Evolutionary conservation across 1,140 invertebrate genomes (phyloP), one percentile per base, ranked within the genome.

Genomic region (Littorina saxatilis): DNA sequence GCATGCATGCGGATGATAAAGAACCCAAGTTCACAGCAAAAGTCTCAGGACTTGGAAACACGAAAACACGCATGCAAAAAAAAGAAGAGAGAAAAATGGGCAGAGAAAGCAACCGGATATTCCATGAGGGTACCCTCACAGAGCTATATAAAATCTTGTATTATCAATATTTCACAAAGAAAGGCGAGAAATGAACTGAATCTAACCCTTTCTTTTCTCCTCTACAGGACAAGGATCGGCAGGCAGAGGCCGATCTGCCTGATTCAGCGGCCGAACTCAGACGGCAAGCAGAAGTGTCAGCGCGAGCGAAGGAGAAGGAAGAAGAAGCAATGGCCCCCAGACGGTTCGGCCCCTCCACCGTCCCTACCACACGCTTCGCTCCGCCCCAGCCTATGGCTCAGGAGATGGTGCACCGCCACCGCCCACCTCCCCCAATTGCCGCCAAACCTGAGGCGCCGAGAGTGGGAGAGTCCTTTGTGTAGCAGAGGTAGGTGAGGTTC

Each of bases 401-500:
- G n/a, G n/a, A n/a, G n/a, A n/a, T n/a, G n/a, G n/a, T n/a, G n/a
- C n/a, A 39, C 23, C 23, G 50, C 35, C 55, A n/a, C 23, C 4
- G 47, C 35, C n/a, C n/a, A n/a, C 40, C 27, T 29, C 58, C 40
- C 72, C 72, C 2, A 2, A 35, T 66, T 47, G 32, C 39, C 32
- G 1, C 55, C 58, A 55, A 72, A 29, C 75, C 73, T 23, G 63
- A 78, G 35, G 43, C 37, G 1, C 29, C 63, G 29, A 74, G 70
- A 50, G 77, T 78, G 7, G 79, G 79, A 11, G 82, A 83, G 72
- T 83, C 82, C 15, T 76, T 81, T 78, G 82, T 83, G 0, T 83
- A 74, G 27, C 32, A 2, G 66, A 68, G 32, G 39, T 43, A n/a
- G n/a, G 68, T n/a, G n/a, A 68, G 9, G 9, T 29, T 9, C 7